A percentile compares a stretch with the other conserved stretches of the same genome.
Conservation (phyloP, 2,888 invertebrate species). For the Spicauda simplicius region DNA sequence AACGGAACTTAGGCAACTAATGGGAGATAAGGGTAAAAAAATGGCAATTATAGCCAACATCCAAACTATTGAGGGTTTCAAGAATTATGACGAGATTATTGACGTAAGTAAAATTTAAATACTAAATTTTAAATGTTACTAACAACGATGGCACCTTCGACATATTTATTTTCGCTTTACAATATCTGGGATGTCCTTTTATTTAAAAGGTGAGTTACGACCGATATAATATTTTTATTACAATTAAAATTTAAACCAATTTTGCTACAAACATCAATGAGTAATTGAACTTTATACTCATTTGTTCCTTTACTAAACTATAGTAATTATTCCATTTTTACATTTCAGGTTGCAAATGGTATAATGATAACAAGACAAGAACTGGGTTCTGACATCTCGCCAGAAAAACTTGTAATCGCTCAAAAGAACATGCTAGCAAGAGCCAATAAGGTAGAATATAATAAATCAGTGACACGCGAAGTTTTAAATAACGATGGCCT, state of each 20-base stretch:
- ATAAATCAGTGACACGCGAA: background rate
- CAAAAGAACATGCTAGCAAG: slow-evolving; percentile 83
- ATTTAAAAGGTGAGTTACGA: too few relatives aligned
- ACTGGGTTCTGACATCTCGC: slow-evolving; percentile 76
- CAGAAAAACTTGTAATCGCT: slow-evolving; percentile 79
- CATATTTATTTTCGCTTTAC: background rate
- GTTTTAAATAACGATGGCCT: too few relatives aligned
- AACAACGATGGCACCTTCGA: background rate
- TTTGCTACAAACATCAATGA: too few relatives aligned
- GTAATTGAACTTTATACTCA: too few relatives aligned
- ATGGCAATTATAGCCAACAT: slow-evolving; percentile 70
- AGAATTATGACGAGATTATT: slow-evolving; percentile 67
- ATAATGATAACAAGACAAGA: slow-evolving; percentile 88
- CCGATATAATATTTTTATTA: too few relatives aligned
- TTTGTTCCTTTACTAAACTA: too few relatives aligned
- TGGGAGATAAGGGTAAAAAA: slow-evolving; percentile 74
- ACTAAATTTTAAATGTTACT: too few relatives aligned
- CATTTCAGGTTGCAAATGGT: slow-evolving; percentile 80
- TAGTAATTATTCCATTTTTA: background rate
- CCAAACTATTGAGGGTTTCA: slow-evolving; percentile 67
- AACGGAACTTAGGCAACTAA: slow-evolving; percentile 58
- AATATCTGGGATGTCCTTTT: background rate
- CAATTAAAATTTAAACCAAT: too few relatives aligned
- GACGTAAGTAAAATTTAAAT: slow-evolving; percentile 50
- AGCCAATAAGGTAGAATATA: slow-evolving; percentile 64